These are phyloP conservation scores for Tipula lateralis DNA, from an alignment of 2,888 invertebrate genomes.

Conservation along the genomic window DNA sequence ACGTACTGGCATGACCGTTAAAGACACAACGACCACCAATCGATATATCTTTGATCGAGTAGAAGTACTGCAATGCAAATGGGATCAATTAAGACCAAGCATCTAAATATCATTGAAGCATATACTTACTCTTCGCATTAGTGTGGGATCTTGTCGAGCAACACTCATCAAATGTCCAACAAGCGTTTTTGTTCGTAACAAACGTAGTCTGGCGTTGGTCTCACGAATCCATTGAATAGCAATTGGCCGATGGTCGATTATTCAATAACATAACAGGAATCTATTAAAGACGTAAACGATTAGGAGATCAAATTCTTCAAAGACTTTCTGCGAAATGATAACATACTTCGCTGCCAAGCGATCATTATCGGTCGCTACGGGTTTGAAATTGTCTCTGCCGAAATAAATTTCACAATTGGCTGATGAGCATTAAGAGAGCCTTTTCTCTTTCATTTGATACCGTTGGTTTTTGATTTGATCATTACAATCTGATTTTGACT, in stretches of 20 bases:
- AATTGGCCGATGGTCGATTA: slow-evolving; percentile 85
- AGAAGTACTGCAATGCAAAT: slow-evolving; percentile 82
- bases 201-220: slow-evolving; percentile 87
- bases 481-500: too few relatives aligned
- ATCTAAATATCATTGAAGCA: too few relatives aligned
- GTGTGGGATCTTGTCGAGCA: slow-evolving; percentile 90
- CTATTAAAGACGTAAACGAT: slow-evolving; percentile 49
- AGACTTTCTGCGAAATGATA: not conserved
- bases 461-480: too few relatives aligned
- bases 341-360: slow-evolving; percentile 86
- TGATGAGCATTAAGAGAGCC: too few relatives aligned
- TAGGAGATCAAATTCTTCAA: not conserved
- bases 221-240: slow-evolving; percentile 98
- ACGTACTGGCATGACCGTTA: slow-evolving; percentile 93
- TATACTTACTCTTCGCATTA: slow-evolving; percentile 80
- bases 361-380: slow-evolving; percentile 82
- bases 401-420: slow-evolving; percentile 86
- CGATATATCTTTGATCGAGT: slow-evolving; percentile 97
- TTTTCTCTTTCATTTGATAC: too few relatives aligned
- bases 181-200: slow-evolving; percentile 90
- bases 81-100: not conserved
- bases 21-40: slow-evolving; percentile 98
- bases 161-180: slow-evolving; percentile 96
- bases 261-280: slow-evolving; percentile 90
- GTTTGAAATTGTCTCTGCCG: slow-evolving; percentile 70